Evolutionary conservation across 2,113 vertebrate genomes (phyloP), one percentile per base, ranked within the genome.

Genomic region (Rousettus leschenaultii): DNA sequence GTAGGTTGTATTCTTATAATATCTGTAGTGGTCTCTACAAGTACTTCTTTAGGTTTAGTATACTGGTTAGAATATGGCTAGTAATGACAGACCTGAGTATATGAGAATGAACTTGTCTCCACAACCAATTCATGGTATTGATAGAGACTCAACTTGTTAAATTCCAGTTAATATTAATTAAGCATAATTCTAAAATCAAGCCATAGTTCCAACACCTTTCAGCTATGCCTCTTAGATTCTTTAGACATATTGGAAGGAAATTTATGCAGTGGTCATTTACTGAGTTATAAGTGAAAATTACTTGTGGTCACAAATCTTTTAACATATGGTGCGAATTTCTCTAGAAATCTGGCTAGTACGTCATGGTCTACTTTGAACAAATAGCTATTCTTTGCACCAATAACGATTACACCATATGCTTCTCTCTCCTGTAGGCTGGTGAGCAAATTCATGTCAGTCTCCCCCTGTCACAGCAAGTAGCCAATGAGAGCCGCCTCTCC

Each of bases 401-500:
- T 82, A 79, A 43, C 1, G 0, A 33, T 51, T 26, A 28, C 33
- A 55, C 55, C 30, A 4, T 84, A 12, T 86, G 7, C 53, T 87
- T 90, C 63, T 91, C 94, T 98, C 85, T 65, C 96, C 98, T 98
- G 11, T 98, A 99, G 99, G 97, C 98, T 0, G 98, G 98, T 73
- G 99, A 99, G 97, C 99, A 99, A 98, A 99, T 99, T 95, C 99
- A 99, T 80, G 99, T 99, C 96, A 99, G 97, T 97, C 99, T 99
- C 98, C 99, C 99, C 90, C 98, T 99, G 95, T 99, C 99, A 95
- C 99, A 99, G 98, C 99, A 99, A 98, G 99, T 99, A 97, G 99
- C 99, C 98, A 99, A 99, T 92, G 99, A 99, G 98, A 99, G 99
- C 98, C 99, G 99, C 96, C 99, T 99, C 85, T 99, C 99, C 98